These are phyloP conservation scores for Percina caprodes DNA, from an alignment of 2,113 vertebrate species.

Conservation along the genomic window DNA sequence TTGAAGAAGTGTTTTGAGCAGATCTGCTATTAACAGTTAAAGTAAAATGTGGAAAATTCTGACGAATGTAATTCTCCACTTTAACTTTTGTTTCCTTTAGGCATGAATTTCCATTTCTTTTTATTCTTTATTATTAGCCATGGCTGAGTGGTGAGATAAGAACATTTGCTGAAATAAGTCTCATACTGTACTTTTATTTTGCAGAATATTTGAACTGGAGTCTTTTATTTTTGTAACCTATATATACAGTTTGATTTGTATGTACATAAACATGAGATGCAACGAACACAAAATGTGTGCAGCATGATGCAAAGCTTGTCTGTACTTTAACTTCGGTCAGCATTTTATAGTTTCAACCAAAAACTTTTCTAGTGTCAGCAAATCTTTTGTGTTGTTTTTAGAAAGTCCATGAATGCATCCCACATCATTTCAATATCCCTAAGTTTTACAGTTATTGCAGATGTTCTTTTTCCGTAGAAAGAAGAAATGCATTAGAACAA, in stretches of 20 bases:
- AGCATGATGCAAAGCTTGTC: neutral
- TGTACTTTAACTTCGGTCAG: neutral
- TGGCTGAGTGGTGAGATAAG: slow-evolving; percentile 37
- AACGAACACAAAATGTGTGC: neutral
- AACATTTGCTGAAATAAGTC: slow-evolving; percentile 14
- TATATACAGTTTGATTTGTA: neutral
- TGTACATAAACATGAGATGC: neutral
- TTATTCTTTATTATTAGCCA: slow-evolving; percentile 31
- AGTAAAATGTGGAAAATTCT: slow-evolving; percentile 45
- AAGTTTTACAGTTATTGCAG: neutral
- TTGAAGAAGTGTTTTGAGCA: slow-evolving; percentile 54
- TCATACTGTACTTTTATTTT: slow-evolving; percentile 25
- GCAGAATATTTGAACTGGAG: neutral
- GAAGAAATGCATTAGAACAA: neutral
- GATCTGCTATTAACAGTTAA: slow-evolving; percentile 37
- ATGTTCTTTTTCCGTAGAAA: neutral
- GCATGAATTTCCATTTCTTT: slow-evolving; percentile 54
- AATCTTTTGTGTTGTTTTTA: neutral
- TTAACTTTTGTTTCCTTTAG: slow-evolving; percentile 53
- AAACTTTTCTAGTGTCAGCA: neutral
- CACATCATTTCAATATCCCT: neutral
- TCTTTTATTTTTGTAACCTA: neutral
- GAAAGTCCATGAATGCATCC: neutral
- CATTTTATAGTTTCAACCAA: neutral
- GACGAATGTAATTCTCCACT: neutral